Evolutionary conservation across 2,888 invertebrate genomes (phyloP).

Genomic region (Leptinotarsa juncta): DNA sequence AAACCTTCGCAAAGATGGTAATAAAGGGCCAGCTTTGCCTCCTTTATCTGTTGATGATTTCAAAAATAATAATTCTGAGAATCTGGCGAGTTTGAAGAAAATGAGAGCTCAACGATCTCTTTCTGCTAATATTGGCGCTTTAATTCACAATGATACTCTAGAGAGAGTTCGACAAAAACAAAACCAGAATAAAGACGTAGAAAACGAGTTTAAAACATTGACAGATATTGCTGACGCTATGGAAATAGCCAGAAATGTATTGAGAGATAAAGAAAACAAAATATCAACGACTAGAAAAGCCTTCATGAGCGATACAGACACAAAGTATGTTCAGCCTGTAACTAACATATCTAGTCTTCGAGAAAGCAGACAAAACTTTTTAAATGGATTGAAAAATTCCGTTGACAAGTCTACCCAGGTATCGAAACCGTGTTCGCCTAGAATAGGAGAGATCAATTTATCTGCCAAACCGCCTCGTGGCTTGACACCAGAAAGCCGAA

Average conservation of each 20-base stretch:
- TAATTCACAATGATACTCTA: conserved; percentile 75
- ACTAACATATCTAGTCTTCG: conserved; percentile 58
- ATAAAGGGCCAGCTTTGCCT: conserved; percentile 66
- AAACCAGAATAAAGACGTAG: conserved; percentile 46
- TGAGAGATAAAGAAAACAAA: conserved; percentile 63
- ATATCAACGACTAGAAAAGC: conserved; percentile 60
- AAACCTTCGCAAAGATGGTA: conserved; percentile 83
- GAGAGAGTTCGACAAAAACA: conserved; percentile 48
- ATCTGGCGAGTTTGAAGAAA: conserved; percentile 72
- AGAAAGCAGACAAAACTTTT: conserved; percentile 60
- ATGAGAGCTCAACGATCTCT: conserved; percentile 84
- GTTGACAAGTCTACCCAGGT: conserved; percentile 43
- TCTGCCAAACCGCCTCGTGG: conserved; percentile 58
- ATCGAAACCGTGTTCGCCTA: conserved; percentile 44
- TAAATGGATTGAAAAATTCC: conserved; percentile 57
- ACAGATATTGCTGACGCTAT: conserved; percentile 66
- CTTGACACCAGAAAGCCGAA: conserved; percentile 53
- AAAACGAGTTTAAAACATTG: conserved; percentile 56
- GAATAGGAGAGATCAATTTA: conserved; percentile 49
- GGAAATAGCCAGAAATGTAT: conserved; percentile 64
- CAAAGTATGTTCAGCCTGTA: conserved; percentile 48
- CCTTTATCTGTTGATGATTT: conserved; percentile 67
- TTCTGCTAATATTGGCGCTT: conserved; percentile 85
- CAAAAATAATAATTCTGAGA: conserved; percentile 66
- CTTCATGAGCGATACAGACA: conserved; percentile 64